phyloP scores from a whole-genome alignment of 2,113 vertebrate species.

The Colaptes auratus region DNA sequence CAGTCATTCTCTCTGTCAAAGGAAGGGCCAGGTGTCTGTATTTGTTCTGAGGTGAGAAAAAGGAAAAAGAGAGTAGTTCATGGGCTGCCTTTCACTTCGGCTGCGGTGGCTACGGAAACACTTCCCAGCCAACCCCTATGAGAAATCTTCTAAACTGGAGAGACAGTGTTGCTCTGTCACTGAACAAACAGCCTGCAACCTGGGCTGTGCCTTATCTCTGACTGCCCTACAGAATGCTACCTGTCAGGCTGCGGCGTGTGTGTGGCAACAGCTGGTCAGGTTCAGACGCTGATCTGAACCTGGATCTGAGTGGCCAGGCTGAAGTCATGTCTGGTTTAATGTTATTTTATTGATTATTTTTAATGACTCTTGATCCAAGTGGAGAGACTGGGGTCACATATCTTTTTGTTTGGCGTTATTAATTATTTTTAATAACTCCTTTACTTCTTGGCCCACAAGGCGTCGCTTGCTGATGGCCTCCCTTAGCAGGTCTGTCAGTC shows the following conservation, averaged over 20 bases:
- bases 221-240: neutral
- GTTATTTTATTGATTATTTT: no score
- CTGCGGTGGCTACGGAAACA: neutral
- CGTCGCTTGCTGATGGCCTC: neutral
- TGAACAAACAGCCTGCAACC: neutral
- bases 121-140: neutral
- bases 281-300: neutral
- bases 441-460: neutral
- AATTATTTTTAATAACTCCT: neutral
- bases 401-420: neutral
- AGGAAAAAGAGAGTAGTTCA: neutral
- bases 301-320: accelerated
- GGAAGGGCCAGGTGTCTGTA: neutral
- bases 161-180: neutral
- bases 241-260: accelerated
- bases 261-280: neutral
- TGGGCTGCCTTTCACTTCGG: neutral
- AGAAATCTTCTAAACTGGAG: neutral
- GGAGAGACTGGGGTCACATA: neutral
- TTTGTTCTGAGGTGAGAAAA: neutral
- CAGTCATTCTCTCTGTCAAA: neutral
- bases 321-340: neutral
- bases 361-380: accelerated
- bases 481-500: neutral
- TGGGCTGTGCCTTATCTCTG: neutral